Evolutionary conservation across 2,797 vertebrate species (phyloP).

Genomic region (Channa striata): DNA sequence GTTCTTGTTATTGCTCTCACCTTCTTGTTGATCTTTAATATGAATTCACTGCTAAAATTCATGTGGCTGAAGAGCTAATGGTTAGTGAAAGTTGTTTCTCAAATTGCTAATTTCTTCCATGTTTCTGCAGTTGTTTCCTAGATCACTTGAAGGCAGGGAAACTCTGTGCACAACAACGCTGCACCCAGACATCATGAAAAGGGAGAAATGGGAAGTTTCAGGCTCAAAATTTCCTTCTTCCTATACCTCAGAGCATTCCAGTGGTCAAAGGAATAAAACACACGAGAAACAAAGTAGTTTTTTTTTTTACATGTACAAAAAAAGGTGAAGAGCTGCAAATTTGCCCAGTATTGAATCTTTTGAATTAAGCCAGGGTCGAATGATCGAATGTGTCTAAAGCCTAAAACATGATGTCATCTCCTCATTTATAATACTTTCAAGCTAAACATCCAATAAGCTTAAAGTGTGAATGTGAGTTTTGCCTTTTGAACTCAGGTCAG

Average conservation of each 20-base stretch:
- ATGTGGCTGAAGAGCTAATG: slow-evolving; percentile 3
- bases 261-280: slow-evolving; percentile 30
- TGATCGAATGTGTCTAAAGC: not conserved
- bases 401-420: slow-evolving; percentile 21
- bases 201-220: slow-evolving; percentile 43
- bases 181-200: slow-evolving; percentile 44
- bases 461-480: slow-evolving; percentile 48
- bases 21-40: slow-evolving; percentile 18
- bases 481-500: slow-evolving; percentile 65
- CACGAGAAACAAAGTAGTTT: slow-evolving; percentile 18
- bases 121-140: slow-evolving; percentile 35
- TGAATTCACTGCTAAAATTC: slow-evolving; percentile 4
- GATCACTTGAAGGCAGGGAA: slow-evolving; percentile 28
- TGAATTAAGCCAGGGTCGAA: not conserved
- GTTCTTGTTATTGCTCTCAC: slow-evolving; percentile 7
- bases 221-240: slow-evolving; percentile 49
- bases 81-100: not conserved
- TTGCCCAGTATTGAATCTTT: not conserved
- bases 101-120: slow-evolving; percentile 1
- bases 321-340: not conserved
- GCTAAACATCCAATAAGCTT: slow-evolving; percentile 46
- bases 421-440: slow-evolving; percentile 25
- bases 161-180: slow-evolving; percentile 23
- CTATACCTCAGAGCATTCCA: slow-evolving; percentile 37
- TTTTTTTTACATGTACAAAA: slow-evolving; percentile 26